These are phyloP conservation scores for Neofelis nebulosa DNA, from an alignment of 2,113 vertebrate genomes.

Conservation along the genomic window DNA sequence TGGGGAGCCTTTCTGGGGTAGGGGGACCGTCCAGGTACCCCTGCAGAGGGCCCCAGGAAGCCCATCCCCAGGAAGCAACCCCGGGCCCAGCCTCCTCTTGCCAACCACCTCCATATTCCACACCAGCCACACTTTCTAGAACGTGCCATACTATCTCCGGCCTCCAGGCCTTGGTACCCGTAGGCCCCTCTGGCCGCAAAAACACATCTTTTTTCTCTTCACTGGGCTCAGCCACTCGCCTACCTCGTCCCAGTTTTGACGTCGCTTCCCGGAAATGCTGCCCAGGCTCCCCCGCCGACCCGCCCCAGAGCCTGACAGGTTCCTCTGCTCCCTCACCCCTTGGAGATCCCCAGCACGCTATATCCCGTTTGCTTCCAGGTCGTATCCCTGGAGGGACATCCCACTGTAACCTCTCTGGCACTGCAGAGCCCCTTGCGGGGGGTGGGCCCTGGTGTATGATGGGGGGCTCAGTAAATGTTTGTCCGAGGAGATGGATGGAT, in stretches of 20 bases:
- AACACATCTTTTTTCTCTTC: not conserved
- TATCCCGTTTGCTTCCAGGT: fast-evolving
- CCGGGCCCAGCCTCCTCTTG: no score
- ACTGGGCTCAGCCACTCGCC: not conserved
- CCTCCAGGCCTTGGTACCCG: not conserved
- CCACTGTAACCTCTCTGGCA: fast-evolving
- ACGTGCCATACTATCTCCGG: not conserved
- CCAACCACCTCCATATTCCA: not conserved
- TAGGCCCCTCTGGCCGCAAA: not conserved
- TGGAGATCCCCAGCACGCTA: fast-evolving
- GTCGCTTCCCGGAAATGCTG: not conserved
- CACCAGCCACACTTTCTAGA: not conserved
- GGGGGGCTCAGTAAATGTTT: not conserved
- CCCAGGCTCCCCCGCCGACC: not conserved
- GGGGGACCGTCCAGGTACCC: not conserved
- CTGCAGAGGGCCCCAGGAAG: not conserved
- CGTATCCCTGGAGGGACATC: not conserved
- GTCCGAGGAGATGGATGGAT: not conserved
- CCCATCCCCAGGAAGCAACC: fast-evolving
- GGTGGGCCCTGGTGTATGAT: fast-evolving
- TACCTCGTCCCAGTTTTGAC: not conserved
- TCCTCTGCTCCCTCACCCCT: no score
- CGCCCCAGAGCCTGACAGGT: fast-evolving
- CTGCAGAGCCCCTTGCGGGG: fast-evolving
- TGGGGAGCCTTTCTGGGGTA: not conserved